These are phyloP conservation scores for Megaceryle alcyon DNA, from an alignment of 2,797 vertebrate species.

Conservation along the genomic window DNA sequence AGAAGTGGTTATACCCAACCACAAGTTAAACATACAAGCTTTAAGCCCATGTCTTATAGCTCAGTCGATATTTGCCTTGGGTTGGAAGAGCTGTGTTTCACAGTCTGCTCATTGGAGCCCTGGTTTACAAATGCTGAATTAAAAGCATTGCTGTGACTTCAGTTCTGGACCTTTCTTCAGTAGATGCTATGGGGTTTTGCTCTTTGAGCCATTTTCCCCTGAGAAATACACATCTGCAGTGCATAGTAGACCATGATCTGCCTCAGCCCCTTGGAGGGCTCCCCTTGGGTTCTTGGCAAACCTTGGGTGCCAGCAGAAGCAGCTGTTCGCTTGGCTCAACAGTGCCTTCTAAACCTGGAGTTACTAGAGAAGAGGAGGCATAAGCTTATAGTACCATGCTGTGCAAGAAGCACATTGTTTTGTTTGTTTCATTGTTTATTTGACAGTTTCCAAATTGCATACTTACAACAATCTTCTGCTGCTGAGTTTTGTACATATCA, in stretches of 20 bases:
- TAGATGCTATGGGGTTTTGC: not conserved
- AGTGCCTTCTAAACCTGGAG: not conserved
- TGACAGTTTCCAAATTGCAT: not conserved
- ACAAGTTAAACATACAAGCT: not conserved
- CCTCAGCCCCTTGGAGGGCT: not conserved
- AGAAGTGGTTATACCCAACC: not conserved
- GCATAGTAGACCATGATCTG: not conserved
- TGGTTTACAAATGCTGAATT: not conserved
- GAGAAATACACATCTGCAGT: not conserved
- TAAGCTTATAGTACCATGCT: not conserved
- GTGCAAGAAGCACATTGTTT: not conserved
- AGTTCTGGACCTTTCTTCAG: not conserved
- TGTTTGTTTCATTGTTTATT: not conserved
- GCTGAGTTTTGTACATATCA: not conserved
- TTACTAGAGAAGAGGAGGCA: not conserved
- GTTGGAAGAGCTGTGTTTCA: not conserved
- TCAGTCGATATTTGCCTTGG: not conserved
- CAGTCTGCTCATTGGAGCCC: not conserved
- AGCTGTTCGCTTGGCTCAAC: not conserved
- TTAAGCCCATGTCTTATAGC: not conserved
- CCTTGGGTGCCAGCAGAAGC: accelerated
- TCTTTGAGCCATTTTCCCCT: not conserved
- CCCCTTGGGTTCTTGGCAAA: not conserved
- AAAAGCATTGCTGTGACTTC: not conserved
- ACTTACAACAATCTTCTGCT: not conserved